Percentiles rank a stretch among this genome's conserved stretches.
Conservation (phyloP, 1,140 invertebrate genomes). For the Brevipalpus yothersi region DNA sequence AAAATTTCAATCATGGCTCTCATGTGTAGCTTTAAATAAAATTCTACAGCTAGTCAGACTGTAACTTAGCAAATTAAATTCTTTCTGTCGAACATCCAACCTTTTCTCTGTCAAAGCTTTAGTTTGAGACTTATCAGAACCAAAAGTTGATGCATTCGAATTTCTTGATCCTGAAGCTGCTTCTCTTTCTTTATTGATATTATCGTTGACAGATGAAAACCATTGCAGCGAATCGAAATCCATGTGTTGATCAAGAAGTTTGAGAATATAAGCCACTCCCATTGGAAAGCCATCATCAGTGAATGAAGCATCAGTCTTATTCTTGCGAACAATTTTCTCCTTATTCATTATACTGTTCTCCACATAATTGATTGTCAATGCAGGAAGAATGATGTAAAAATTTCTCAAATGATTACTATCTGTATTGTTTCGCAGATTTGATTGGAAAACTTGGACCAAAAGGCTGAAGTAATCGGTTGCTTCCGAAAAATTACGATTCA, state of each 20-base stretch:
- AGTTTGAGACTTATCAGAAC: slow-evolving; percentile 44
- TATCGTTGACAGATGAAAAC: slow-evolving; percentile 64
- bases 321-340: slow-evolving; percentile 66
- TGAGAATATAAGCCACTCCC: slow-evolving; percentile 48
- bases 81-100: slow-evolving; percentile 49
- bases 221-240: slow-evolving; percentile 85
- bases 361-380: slow-evolving; percentile 79
- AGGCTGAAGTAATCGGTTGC: slow-evolving; percentile 88
- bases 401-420: slow-evolving; percentile 63
- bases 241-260: slow-evolving; percentile 33
- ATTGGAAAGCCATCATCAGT: slow-evolving; percentile 96
- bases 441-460: slow-evolving; percentile 70
- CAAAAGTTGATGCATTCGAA: slow-evolving; percentile 6
- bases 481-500: slow-evolving; percentile 65
- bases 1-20: not conserved
- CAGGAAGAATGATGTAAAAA: slow-evolving; percentile 79
- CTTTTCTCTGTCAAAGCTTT: slow-evolving; percentile 70
- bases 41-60: slow-evolving; percentile 40
- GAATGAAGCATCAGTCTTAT: slow-evolving; percentile 59
- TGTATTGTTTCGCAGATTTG: slow-evolving; percentile 54
- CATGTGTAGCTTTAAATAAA: slow-evolving; percentile 4
- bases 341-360: slow-evolving; percentile 77
- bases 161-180: not conserved
- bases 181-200: slow-evolving; percentile 16
- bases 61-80: slow-evolving; percentile 72